Evolutionary conservation across 2,888 invertebrate species (phyloP), one percentile per base, ranked within the genome.

Genomic region (Eucera pruinosa): DNA sequence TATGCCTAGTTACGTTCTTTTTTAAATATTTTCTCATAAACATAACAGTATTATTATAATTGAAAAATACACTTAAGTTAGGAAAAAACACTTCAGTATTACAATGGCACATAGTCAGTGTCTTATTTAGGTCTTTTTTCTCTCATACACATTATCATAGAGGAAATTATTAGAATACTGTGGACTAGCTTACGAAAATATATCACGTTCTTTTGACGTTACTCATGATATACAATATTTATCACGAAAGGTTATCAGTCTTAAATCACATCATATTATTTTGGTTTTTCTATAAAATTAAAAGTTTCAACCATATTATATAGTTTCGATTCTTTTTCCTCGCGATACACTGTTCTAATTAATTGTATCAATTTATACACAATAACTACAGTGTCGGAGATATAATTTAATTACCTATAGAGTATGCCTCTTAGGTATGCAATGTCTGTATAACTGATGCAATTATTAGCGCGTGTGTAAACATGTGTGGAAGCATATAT

Each of bases 161-260:
- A 67, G 18, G 20, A 76, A 67, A 76, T 67, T 23, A 76, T 45
- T 68, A 66, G 62, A 80, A 67, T 84, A 77, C 55, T 50, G 71
- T 80, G 66, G 83, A 88, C 86, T 88, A 89, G 85, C 70, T 88
- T 90, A 89, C 66, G 83, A 88, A 90, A 89, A 87, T 90, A 89
- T 82, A 89, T 89, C 85, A 89, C 86, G 84, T 80, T 4, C 80
- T 25, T 60, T 77, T 54, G 69, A 83, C 52, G 52, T 77, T 81
- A 64, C 64, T 81, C 83, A 75, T 36, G 61, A 69, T 84, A 78
- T 83, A 87, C 64, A 71, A 81, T 85, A 81, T 81, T 84, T 88
- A 85, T 86, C 85, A 88, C 82, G 78, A 84, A 84, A 83, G 68
- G 66, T 84, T 78, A 80, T 90, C 90, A 90, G 90, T 90, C 90